A percentile compares a stretch with the other conserved stretches of the same genome.
Evolutionary conservation across 2,888 invertebrate genomes (phyloP).

Genomic region (Epinotia bilunana): DNA sequence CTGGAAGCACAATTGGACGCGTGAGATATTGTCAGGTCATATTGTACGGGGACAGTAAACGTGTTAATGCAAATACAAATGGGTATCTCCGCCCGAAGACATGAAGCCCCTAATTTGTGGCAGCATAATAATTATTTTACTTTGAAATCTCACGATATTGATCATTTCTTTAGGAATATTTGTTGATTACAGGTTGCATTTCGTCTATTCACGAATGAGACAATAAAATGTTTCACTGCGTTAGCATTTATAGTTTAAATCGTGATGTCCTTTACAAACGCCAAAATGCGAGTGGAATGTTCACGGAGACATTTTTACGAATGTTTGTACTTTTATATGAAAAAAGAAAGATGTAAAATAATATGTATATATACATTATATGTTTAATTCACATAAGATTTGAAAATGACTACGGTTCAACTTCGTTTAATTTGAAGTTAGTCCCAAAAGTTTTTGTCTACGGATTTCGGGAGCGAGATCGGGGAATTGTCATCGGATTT

Average conservation of each 20-base stretch:
- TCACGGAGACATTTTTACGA: conserved; percentile 59
- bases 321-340: conserved; percentile 82
- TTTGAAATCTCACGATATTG: conserved; percentile 31
- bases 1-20: no score
- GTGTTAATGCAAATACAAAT: neutral
- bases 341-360: conserved; percentile 61
- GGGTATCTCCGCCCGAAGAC: neutral
- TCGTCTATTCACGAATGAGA: conserved; percentile 53
- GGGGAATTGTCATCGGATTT: conserved; percentile 63
- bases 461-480: conserved; percentile 65
- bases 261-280: conserved; percentile 45
- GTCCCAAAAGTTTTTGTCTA: conserved; percentile 75
- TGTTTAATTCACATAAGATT: conserved; percentile 69
- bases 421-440: conserved; percentile 58
- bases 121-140: conserved; percentile 28
- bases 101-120: neutral
- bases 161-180: conserved; percentile 15
- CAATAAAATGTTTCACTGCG: conserved; percentile 62
- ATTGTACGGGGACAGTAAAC: no score
- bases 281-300: conserved; percentile 54
- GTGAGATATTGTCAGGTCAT: no score
- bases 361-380: conserved; percentile 67
- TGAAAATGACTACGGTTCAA: conserved; percentile 67
- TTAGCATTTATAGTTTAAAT: conserved; percentile 70
- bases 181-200: conserved; percentile 45